Base-by-base conservation (phyloP, 2,888 invertebrate genomes). In the Ophion slaviceki region DNA sequence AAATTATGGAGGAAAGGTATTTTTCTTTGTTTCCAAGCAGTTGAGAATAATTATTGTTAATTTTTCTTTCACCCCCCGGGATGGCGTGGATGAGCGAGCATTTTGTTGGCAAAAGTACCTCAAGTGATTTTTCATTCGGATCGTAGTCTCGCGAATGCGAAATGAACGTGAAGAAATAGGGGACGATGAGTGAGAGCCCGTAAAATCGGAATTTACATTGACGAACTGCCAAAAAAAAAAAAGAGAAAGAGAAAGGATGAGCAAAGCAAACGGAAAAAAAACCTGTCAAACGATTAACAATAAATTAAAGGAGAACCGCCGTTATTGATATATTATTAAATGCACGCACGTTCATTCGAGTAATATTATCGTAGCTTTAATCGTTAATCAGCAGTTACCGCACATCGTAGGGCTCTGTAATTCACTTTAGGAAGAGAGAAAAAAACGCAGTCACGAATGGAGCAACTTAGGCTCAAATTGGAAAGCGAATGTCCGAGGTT, bases 341-440 rank as follows among this genome's bases (percentile, higher is more conserved):
- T 90, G 90, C 92, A 92, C 93, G 90, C 92, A 92, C 91, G 90
- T 92, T 92, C 89, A 92, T 92, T 92, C 91, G 92, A 92, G 88
- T 83, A 83, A 89, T 91, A 92, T 92, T 92, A 92, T 92, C 91
- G 92, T 93, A 93, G 93, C 92, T 93, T 93, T 93, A 92, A 93
- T 93, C 91, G 92, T 93, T 93, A 93, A 87, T 90, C 91, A 76
- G 90, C 92, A 91, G 91, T 93, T 92, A 92, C 90, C 90, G 93
- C 93, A 93, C 93, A 90, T 92, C 87, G 92, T 93, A 93, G 93
- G 89, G 88, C 90, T 92, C 92, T 90, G 90, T 92, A 92, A 91
- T 90, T 92, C 92, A 92, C 91, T 90, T 91, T 86, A 86, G 80
- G 61, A 83, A 83, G 74, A 85, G 47, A 90, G 36, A 59, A 80